Evolutionary conservation across 1,140 invertebrate species (phyloP).

Genomic region (Aphelinus certus): DNA sequence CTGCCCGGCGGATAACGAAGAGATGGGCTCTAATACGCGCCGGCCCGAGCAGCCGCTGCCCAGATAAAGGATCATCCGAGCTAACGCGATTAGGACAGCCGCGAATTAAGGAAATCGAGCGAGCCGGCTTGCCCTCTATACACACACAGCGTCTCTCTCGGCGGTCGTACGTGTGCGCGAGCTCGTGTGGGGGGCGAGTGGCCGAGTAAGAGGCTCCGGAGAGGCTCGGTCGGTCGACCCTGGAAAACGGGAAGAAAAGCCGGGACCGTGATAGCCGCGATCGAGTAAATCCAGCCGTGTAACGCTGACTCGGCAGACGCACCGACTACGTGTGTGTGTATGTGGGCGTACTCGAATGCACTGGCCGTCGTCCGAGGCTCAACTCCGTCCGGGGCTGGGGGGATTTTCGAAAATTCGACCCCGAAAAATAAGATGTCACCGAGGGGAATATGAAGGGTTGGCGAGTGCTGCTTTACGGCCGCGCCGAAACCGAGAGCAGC

Average conservation of each 20-base stretch:
- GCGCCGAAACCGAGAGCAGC: no score
- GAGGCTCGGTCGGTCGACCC: neutral
- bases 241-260: neutral
- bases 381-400: no score
- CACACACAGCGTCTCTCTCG: no score
- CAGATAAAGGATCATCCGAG: conserved; percentile 1
- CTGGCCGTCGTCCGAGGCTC: no score
- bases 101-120: conserved; percentile 21
- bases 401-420: no score
- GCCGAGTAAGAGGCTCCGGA: neutral
- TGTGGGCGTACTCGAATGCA: neutral
- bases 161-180: no score
- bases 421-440: no score
- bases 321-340: no score
- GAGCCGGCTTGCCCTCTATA: neutral
- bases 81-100: conserved; percentile 22
- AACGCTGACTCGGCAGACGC: conserved; percentile 23
- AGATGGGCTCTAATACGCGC: conserved; percentile 12
- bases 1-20: conserved; percentile 6
- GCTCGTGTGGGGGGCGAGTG: no score
- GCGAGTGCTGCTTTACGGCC: no score
- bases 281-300: neutral
- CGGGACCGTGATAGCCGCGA: no score
- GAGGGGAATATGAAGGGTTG: no score
- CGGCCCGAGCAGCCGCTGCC: neutral